Evolutionary conservation across 2,113 vertebrate genomes (phyloP), one percentile per base, ranked within the genome.

Genomic region (Recurvirostra avosetta): DNA sequence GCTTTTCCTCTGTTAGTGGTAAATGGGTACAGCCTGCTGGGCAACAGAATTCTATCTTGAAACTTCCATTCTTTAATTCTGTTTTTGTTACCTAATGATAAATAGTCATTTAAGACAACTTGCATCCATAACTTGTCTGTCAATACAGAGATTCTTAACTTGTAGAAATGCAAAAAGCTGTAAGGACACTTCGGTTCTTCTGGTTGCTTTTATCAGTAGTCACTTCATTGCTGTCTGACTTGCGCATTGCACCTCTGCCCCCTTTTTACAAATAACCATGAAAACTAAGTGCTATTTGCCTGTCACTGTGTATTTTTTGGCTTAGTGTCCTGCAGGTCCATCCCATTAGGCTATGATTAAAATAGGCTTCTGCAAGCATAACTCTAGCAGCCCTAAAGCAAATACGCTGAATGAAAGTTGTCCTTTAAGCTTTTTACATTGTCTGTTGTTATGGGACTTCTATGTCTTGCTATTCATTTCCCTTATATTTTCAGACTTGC

Each of bases 351-450:
- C 66, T 93, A 84, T 88, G 70, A 58, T 88, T 86, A 67, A 89
- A 91, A 70, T 15, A 71, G 61, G 18, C 47, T 90, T 74, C 68
- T 88, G 68, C 71, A 79, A 89, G 30, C 58, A 2, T 58, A 25
- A 83, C 53, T 85, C 40, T 22, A 25, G 86, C 89, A 89, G 79
- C 79, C 66, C 73, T 95, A n/a, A 91, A 94, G 94, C 95, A 96
- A 80, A 91, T 66, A 62, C 1, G 6, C 73, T 91, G 53, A 95
- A 85, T 85, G 61, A 50, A 91, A 85, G 92, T 90, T 95, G 88
- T 86, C 81, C 61, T 94, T 89, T 85, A 80, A 62, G 91, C 70
- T 95, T 50, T 70, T 88, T 89, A 38, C 4, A 2, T 81, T 47
- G 17, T 41, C 71, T 74, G 18, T 88, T 87, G 90, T 55, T 84